A percentile compares a stretch with the other conserved stretches of the same genome.
Conservation (phyloP, 2,797 vertebrate species). For the Acomys russatus region DNA sequence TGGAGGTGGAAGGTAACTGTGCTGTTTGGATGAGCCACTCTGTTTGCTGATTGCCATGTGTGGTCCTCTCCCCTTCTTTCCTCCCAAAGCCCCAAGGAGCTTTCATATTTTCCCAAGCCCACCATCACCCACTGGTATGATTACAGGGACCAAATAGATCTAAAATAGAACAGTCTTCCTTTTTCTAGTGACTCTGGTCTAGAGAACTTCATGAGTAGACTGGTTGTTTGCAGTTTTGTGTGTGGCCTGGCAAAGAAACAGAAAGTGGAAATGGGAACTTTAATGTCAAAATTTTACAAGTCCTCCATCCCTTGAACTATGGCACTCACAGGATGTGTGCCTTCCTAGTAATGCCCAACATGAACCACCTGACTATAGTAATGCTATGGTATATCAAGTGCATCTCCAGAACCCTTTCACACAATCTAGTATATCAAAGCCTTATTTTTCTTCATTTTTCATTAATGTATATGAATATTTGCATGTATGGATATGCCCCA, state of each 20-base stretch:
- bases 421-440: not conserved
- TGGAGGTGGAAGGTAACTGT: slow-evolving; percentile 6
- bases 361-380: not conserved
- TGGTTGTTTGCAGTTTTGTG: not conserved
- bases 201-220: slow-evolving; percentile 8
- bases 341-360: not conserved
- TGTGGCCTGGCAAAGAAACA: slow-evolving; percentile 29
- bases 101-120: slow-evolving; percentile 34
- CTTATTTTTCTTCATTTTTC: not conserved
- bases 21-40: not conserved
- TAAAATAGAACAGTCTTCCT: slow-evolving; percentile 49
- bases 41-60: not conserved
- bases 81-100: not conserved
- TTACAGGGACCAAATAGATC: not conserved
- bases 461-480: not conserved
- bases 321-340: not conserved
- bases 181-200: not conserved
- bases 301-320: not conserved
- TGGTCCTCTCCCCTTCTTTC: not conserved
- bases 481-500: not conserved
- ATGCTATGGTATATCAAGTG: not conserved
- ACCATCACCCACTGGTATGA: not conserved
- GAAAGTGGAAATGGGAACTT: not conserved
- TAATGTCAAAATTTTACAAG: slow-evolving; percentile 17
- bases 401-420: not conserved